phyloP scores from a whole-genome alignment of 2,797 vertebrate genomes.

The Sparidentex hasta region DNA sequence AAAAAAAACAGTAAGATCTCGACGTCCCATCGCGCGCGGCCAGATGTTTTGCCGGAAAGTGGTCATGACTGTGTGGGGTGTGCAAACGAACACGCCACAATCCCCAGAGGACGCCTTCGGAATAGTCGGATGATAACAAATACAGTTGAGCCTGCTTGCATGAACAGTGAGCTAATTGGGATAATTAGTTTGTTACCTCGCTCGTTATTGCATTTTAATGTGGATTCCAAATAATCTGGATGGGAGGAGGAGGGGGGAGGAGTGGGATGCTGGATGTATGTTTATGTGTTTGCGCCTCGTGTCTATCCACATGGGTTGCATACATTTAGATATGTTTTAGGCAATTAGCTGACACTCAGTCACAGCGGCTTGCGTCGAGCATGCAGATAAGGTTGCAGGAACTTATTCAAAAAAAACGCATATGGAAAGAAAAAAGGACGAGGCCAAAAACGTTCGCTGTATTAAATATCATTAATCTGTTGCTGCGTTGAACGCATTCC shows the following conservation, averaged over 20 bases:
- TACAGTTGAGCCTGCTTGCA: slow-evolving; percentile 61
- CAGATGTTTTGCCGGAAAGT: slow-evolving; percentile 70
- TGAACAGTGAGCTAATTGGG: slow-evolving; percentile 79
- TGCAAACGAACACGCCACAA: slow-evolving; percentile 27
- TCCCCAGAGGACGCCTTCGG: slow-evolving; percentile 68
- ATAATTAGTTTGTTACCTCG: slow-evolving; percentile 79
- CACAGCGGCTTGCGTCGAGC: not conserved
- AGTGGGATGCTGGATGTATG: slow-evolving; percentile 17
- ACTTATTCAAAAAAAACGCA: not conserved
- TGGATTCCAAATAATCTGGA: slow-evolving; percentile 65
- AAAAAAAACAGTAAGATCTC: slow-evolving; percentile 11
- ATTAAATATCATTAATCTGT: slow-evolving; percentile 51
- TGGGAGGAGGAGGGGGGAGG: slow-evolving; percentile 26
- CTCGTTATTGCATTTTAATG: slow-evolving; percentile 79
- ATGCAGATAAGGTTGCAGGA: slow-evolving; percentile 21
- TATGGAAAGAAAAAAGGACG: not conserved
- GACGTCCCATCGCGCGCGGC: slow-evolving; percentile 38
- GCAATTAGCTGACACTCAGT: slow-evolving; percentile 38
- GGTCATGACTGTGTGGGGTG: slow-evolving; percentile 57
- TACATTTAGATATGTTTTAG: slow-evolving; percentile 4
- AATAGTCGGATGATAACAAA: slow-evolving; percentile 59
- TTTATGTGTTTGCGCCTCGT: slow-evolving; percentile 15
- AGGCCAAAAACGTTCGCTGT: not conserved
- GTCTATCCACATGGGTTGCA: slow-evolving; percentile 6
- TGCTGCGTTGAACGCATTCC: slow-evolving; percentile 38